A percentile compares a stretch with the other conserved stretches of the same genome.
Evolutionary conservation across 2,888 invertebrate species (phyloP).

Genomic region (Acronicta aceris): DNA sequence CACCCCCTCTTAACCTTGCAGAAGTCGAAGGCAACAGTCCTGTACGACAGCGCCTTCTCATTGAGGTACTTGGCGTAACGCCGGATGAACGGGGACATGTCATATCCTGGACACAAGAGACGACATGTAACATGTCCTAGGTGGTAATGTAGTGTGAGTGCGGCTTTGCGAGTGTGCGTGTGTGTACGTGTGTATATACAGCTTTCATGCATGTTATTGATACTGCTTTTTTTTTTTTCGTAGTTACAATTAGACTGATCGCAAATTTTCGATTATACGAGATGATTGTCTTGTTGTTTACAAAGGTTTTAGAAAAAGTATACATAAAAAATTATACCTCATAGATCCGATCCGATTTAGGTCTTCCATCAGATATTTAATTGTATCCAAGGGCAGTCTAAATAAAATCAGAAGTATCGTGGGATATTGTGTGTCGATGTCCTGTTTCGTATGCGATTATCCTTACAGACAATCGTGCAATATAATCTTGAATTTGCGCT

Average conservation of each 20-base stretch:
- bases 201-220: conserved; percentile 43
- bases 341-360: too few species aligned
- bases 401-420: too few species aligned
- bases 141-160: not conserved
- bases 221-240: not conserved
- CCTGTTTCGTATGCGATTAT: not conserved
- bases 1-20: conserved; percentile 99
- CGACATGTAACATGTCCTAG: conserved; percentile 28
- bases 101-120: conserved; percentile 93
- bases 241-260: not conserved
- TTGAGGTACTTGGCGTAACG: conserved; percentile 99
- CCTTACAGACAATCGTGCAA: not conserved
- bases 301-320: too few species aligned
- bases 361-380: too few species aligned
- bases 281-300: too few species aligned
- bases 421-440: not conserved
- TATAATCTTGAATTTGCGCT: not conserved
- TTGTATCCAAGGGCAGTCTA: too few species aligned
- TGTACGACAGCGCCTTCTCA: conserved; percentile 99
- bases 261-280: not conserved
- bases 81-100: conserved; percentile 99
- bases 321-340: too few species aligned
- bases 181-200: conserved; percentile 8
- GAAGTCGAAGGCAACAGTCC: conserved; percentile 99
- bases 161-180: conserved; percentile 11